These are phyloP conservation scores for Propithecus perrieri DNA, from an alignment of 2,797 vertebrate genomes.

Conservation along the genomic window DNA sequence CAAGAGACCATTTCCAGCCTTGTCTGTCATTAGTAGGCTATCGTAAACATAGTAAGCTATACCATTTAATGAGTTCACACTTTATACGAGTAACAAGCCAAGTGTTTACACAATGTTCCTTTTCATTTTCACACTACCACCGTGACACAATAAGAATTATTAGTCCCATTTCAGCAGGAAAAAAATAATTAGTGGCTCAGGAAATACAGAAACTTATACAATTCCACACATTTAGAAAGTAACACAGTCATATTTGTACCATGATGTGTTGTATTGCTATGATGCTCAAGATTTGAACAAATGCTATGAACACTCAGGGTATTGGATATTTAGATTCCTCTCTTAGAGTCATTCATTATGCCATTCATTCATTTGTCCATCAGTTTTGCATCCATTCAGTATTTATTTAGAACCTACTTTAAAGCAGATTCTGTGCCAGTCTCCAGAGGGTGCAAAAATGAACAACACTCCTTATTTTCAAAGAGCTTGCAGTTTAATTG, in stretches of 20 bases:
- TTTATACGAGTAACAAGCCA: slow-evolving; percentile 23
- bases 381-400: neutral
- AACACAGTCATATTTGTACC: neutral
- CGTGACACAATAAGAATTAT: slow-evolving; percentile 32
- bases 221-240: neutral
- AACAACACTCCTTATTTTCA: neutral
- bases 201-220: neutral
- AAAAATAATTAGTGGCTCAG: neutral
- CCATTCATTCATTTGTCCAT: neutral
- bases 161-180: slow-evolving; percentile 30
- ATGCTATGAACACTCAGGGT: neutral
- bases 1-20: neutral
- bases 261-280: neutral
- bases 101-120: neutral
- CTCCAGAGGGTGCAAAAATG: neutral
- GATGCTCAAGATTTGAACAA: neutral
- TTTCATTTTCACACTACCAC: slow-evolving; percentile 19
- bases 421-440: neutral
- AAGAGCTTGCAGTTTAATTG: neutral
- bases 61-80: slow-evolving; percentile 51
- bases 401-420: slow-evolving; percentile 43
- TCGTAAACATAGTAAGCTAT: slow-evolving; percentile 35
- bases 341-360: neutral
- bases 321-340: neutral
- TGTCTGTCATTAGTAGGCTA: neutral